Percentiles rank a stretch among this genome's conserved stretches.
Evolutionary conservation across 2,888 invertebrate genomes (phyloP).

Genomic region (Pteria penguin): DNA sequence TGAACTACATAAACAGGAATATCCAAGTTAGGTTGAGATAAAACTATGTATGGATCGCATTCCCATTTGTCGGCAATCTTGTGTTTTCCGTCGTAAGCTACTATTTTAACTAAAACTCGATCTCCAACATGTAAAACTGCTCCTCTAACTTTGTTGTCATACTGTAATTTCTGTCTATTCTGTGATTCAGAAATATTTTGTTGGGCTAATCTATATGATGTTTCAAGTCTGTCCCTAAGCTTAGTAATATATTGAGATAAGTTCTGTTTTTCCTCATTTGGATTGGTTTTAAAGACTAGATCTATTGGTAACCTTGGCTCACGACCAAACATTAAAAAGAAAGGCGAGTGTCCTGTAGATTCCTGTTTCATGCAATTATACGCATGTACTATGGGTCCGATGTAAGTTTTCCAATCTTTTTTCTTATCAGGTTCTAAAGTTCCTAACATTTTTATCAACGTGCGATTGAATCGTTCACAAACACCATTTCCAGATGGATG

Average conservation of each 20-base stretch:
- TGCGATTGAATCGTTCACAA: constrained; percentile 41
- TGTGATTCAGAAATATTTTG: neutral
- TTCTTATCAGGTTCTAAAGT: constrained; percentile 40
- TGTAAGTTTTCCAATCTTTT: constrained; percentile 40
- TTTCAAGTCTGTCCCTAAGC: neutral
- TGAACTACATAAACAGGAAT: too few species aligned
- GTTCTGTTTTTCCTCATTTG: neutral
- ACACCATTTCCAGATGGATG: constrained; percentile 52
- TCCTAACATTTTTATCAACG: constrained; percentile 38
- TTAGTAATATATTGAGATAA: constrained; percentile 1
- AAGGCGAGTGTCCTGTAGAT: constrained; percentile 43
- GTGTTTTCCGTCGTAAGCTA: too few species aligned
- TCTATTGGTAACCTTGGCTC: constrained; percentile 46
- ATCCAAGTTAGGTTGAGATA: too few species aligned
- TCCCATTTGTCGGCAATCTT: too few species aligned
- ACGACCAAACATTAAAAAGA: constrained; percentile 45
- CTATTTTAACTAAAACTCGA: too few species aligned
- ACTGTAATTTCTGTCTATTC: constrained; percentile 7
- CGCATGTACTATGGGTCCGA: constrained; percentile 30
- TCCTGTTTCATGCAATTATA: constrained; percentile 43
- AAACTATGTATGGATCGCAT: too few species aligned
- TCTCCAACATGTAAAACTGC: neutral
- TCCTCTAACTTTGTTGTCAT: constrained; percentile 2
- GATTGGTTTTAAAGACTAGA: constrained; percentile 21
- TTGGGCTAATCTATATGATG: neutral